phyloP scores from a whole-genome alignment of 2,113 vertebrate genomes.

The Microtus richardsoni region DNA sequence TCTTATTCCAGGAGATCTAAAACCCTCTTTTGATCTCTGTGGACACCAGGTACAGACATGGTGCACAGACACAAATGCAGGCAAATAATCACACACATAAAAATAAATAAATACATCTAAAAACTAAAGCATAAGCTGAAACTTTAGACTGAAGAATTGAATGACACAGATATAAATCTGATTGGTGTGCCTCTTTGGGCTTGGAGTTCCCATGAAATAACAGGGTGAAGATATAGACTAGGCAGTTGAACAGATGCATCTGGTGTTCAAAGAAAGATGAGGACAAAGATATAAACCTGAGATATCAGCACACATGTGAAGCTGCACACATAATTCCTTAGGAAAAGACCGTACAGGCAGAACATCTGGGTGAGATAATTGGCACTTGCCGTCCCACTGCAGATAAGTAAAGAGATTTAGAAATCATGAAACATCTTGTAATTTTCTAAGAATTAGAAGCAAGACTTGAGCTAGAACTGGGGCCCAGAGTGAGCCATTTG shows the following conservation, averaged over 20 bases:
- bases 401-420: neutral
- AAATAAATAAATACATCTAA: neutral
- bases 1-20: neutral
- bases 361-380: neutral
- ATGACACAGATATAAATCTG: neutral
- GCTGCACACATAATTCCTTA: neutral
- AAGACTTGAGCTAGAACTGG: neutral
- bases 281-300: neutral
- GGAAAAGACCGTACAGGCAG: neutral
- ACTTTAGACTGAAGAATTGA: neutral
- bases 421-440: neutral
- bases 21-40: neutral
- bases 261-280: neutral
- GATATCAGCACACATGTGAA: neutral
- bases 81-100: neutral
- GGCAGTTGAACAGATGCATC: neutral
- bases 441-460: slow-evolving; percentile 6
- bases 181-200: neutral
- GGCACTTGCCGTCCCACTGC: neutral
- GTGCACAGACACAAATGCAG: neutral
- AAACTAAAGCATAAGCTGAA: neutral
- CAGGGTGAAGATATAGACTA: neutral
- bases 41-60: neutral
- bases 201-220: neutral
- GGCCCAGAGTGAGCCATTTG: neutral